Base-by-base conservation (phyloP, 2,888 invertebrate genomes). In the Lucinisca nassula region DNA sequence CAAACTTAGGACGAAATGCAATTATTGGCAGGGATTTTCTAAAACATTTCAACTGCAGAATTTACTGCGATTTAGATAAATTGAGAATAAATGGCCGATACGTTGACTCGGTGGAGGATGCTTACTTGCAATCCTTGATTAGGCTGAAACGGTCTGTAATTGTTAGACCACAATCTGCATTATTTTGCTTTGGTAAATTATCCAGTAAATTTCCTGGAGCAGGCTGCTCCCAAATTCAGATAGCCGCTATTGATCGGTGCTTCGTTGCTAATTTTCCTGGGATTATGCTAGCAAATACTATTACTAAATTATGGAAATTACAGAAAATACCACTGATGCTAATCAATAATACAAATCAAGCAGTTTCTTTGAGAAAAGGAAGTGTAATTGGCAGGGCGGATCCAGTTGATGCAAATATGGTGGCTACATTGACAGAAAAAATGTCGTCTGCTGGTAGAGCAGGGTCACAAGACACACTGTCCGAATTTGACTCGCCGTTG, bases 401-500 rank as follows among this genome's bases (percentile, higher is more conserved):
- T 61, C 61, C 61, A 61, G 61, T 61, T 24, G 61, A 30, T 6
- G 8, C 3, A 61, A 61, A 27, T 30, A 27, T n/a, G n/a, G 17
- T 61, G 30, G 6, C 61, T 61, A 4, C 27, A 1, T 27, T 61
- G 27, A 3, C 24, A 2, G 61, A 61, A 30, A 61, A 21, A 6
- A 61, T 61, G 2, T 24, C 61, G 2, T 27, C 27, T 17, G 30
- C 27, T 30, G 10, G 30, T 6, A 24, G 30, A 30, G 30, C 10
- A 2, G 6, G 30, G 30, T 6, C 3, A 10, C 27, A 61, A 30
- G 30, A 24, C 24, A 10, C 1, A 21, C 61, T 61, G 61, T 61
- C 61, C 61, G 61, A 61, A 61, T 61, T 61, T 6, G 61, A 61
- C 61, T 61, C 61, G 61, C 61, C 61, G 61, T 61, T 27, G 17